A percentile compares a stretch with the other conserved stretches of the same genome.
These are phyloP conservation scores for Trogon surrucura DNA, from an alignment of 2,113 vertebrate species.

Conservation along the genomic window DNA sequence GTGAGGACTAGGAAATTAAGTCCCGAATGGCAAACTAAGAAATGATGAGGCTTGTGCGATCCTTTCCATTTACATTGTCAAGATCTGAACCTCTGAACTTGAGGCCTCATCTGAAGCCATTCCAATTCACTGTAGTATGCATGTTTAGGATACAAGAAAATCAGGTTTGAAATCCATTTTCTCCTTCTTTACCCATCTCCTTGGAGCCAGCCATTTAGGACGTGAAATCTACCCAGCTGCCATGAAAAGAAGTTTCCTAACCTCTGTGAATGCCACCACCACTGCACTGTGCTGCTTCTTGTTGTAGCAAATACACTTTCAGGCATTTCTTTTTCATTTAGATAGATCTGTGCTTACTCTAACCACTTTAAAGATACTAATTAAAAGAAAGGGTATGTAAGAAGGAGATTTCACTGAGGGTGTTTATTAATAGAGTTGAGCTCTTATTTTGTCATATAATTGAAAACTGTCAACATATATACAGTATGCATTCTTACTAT, in stretches of 20 bases:
- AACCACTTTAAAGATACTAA: not conserved
- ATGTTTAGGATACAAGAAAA: not conserved
- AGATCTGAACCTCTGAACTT: not conserved
- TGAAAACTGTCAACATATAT: not conserved
- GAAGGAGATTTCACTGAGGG: not conserved
- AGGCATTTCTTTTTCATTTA: not conserved
- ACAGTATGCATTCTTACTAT: not conserved
- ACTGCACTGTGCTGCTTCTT: not conserved
- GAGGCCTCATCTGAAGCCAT: not conserved
- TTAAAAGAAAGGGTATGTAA: not conserved
- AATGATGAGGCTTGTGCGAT: rapidly evolving
- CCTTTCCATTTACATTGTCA: too few relatives aligned
- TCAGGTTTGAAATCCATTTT: not conserved
- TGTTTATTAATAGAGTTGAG: not conserved
- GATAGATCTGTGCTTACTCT: not conserved
- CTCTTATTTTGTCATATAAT: conserved; percentile 4
- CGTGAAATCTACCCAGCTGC: not conserved
- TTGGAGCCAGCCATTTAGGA: not conserved
- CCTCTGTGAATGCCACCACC: not conserved
- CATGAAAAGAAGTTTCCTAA: not conserved
- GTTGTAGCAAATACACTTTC: not conserved
- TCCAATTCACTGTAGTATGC: not conserved
- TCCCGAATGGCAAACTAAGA: not conserved
- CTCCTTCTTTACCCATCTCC: not conserved
- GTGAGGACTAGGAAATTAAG: not conserved